Percentiles rank a stretch among this genome's conserved stretches.
Evolutionary conservation across 1,140 invertebrate genomes (phyloP).

Genomic region (silkworm (Bombyx mori)): DNA sequence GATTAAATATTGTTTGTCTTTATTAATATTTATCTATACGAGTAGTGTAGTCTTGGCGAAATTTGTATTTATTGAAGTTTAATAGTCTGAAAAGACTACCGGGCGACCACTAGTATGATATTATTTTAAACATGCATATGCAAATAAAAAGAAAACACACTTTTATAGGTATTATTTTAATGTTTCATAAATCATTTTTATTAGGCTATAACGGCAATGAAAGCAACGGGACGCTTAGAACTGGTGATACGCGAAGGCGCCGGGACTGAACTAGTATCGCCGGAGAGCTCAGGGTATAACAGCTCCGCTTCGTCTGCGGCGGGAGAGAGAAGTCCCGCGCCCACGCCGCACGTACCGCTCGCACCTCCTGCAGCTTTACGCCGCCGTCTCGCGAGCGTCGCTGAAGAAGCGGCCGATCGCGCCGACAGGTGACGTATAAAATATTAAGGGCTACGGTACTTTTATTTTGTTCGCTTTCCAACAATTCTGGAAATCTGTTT

Average conservation of each 20-base stretch:
- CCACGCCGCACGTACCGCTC: constrained; percentile 69
- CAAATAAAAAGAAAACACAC: too few relatives aligned
- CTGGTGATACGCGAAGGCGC: constrained; percentile 81
- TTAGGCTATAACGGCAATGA: constrained; percentile 83
- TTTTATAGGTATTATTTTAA: too few relatives aligned
- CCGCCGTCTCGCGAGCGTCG: constrained; percentile 77
- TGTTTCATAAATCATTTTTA: neutral
- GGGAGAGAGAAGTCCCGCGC: constrained; percentile 78
- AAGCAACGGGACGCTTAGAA: constrained; percentile 80
- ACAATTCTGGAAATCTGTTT: too few relatives aligned
- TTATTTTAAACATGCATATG: too few relatives aligned
- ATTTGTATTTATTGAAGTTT: too few relatives aligned
- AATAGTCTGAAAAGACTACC: too few relatives aligned
- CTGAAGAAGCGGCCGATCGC: constrained; percentile 73
- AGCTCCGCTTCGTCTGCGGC: constrained; percentile 84
- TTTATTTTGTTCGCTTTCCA: too few relatives aligned
- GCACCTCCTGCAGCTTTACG: constrained; percentile 65
- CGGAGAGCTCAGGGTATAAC: constrained; percentile 85
- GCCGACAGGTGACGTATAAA: constrained; percentile 55
- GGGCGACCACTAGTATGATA: too few relatives aligned
- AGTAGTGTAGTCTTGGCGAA: too few relatives aligned
- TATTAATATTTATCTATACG: too few relatives aligned
- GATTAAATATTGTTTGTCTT: too few relatives aligned
- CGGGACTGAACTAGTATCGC: constrained; percentile 82
- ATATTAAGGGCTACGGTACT: too few relatives aligned